A percentile compares a stretch with the other conserved stretches of the same genome.
These are phyloP conservation scores for Penaeus chinensis DNA, from an alignment of 1,140 invertebrate species.

Conservation along the genomic window DNA sequence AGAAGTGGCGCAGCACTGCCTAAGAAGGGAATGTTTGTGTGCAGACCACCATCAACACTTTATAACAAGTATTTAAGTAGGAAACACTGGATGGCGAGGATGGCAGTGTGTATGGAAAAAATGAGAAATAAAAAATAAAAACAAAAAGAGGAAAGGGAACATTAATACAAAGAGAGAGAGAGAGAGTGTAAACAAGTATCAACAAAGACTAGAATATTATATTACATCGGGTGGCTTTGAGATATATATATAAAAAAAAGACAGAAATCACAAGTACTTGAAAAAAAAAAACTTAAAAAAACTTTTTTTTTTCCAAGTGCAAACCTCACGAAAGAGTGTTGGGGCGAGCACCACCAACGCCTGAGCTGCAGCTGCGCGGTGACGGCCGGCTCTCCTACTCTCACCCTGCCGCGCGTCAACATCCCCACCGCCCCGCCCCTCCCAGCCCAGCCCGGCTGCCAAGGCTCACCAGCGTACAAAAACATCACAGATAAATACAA, in stretches of 20 bases:
- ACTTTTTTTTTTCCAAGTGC: constrained; percentile 29
- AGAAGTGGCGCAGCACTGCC: constrained; percentile 27
- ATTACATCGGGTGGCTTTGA: constrained; percentile 51
- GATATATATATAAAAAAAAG: not conserved
- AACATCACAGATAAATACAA: constrained; percentile 60
- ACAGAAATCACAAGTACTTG: constrained; percentile 30
- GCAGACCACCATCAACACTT: constrained; percentile 54
- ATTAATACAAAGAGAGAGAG: constrained; percentile 40
- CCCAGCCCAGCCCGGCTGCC: constrained; percentile 38
- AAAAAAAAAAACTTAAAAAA: constrained; percentile 25
- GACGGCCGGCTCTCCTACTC: constrained; percentile 11
- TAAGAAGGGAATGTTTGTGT: constrained; percentile 47
- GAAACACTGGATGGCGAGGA: constrained; percentile 51
- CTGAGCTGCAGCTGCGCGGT: constrained; percentile 38
- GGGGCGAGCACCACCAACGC: constrained; percentile 49
- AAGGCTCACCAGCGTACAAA: constrained; percentile 57
- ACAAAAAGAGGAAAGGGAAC: constrained; percentile 28
- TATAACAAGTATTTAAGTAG: constrained; percentile 37
- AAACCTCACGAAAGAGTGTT: constrained; percentile 29
- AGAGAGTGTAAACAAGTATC: constrained; percentile 40
- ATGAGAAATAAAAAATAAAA: constrained; percentile 14
- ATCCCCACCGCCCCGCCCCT: constrained; percentile 10
- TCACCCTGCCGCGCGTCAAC: constrained; percentile 22
- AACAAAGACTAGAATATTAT: constrained; percentile 61
- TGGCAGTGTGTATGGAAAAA: constrained; percentile 60